Evolutionary conservation across 92 coral and sea anemone genomes (phyloP), one percentile per base, ranked within the genome.

Genomic region (Porites evermanni): DNA sequence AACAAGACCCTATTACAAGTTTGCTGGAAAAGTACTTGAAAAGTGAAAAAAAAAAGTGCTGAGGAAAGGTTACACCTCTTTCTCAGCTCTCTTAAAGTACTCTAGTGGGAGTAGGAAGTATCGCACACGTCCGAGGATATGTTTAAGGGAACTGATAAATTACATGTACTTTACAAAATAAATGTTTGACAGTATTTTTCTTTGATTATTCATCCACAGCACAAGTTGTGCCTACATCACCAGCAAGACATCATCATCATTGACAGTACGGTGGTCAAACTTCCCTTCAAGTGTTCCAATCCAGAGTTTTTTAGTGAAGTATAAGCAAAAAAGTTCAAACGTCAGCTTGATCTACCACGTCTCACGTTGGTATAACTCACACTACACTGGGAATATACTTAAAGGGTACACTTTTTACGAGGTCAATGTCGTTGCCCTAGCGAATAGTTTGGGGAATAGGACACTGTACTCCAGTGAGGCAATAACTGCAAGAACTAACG

Each of bases 341-440:
- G 73, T 65, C 74, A 79, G 83, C 74, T 17, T 64, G 21, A 64
- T 79, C 67, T 65, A 38, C 16, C 63, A 50, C 16, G 47, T 18
- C 20, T 54, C 63, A 8, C 21, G 14, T 64, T 50, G 50, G 32
- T 12, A 79, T 52, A 21, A 32, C 23, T n/a, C 83, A 7, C 83
- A 79, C 19, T 65, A 50, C 19, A 26, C 83, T 65, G 73, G 83
- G 0, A 64, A 2, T n/a, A 47, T 79, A 11, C 29, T 79, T 1
- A 65, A 51, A 51, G 29, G 74, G 10, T 79, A 65, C 73, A 32
- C 19, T 2, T 65, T 47, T 50, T 79, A 79, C 23, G 83, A 79
- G 29, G 83, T 79, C 8, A 26, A 12, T 53, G 64, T 79, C 12
- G 13, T 66, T 66, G 83, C 83, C 51, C 47, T 66, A 20, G 17